Evolutionary conservation across 2,797 vertebrate genomes (phyloP).

Genomic region (Trachops cirrhosus): DNA sequence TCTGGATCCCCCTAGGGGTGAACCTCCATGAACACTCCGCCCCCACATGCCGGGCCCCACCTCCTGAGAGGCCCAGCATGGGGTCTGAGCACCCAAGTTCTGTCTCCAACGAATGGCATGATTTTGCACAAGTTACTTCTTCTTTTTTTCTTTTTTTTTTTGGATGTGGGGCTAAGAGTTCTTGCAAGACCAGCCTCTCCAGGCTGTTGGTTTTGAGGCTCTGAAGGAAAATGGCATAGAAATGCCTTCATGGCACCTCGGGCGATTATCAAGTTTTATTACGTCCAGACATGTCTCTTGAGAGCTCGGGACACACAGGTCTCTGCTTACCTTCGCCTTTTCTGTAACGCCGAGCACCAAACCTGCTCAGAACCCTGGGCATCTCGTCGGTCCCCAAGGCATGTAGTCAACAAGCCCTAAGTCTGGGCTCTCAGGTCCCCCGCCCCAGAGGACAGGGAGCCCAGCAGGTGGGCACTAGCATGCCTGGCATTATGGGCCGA

Average conservation of each 20-base stretch:
- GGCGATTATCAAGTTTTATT: not conserved
- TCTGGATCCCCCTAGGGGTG: not conserved
- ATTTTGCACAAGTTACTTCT: not conserved
- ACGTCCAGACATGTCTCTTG: not conserved
- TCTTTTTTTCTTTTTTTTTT: not conserved
- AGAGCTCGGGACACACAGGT: not conserved
- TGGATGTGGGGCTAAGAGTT: not conserved
- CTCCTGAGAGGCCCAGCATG: not conserved
- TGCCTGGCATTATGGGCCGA: not conserved
- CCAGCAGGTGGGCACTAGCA: not conserved
- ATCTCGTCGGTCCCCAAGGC: not conserved
- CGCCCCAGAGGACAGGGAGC: not conserved
- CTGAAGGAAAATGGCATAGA: not conserved
- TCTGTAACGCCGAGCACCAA: not conserved
- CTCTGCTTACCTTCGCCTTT: not conserved
- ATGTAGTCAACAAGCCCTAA: not conserved
- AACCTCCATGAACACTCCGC: accelerated
- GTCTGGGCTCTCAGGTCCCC: not conserved
- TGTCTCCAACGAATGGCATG: not conserved
- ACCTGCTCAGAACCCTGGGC: not conserved
- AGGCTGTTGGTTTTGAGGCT: not conserved
- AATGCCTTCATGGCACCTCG: accelerated
- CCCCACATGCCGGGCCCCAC: accelerated
- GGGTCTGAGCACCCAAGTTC: no score
- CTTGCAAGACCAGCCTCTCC: not conserved